These are phyloP conservation scores for Zosterops japonicus DNA, from an alignment of 2,113 vertebrate species.

Conservation along the genomic window DNA sequence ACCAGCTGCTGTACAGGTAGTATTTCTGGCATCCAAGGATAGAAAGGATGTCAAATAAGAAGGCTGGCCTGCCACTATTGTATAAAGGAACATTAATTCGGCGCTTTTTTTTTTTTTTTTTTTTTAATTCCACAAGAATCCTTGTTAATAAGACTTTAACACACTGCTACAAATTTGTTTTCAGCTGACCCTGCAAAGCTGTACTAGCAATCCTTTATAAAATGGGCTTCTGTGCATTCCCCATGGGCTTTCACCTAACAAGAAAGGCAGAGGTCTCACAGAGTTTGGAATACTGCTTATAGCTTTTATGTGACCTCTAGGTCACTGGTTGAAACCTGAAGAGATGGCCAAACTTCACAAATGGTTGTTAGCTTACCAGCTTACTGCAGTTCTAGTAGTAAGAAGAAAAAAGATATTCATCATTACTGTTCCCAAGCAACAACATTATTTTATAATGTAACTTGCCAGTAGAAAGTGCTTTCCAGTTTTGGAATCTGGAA, in stretches of 20 bases:
- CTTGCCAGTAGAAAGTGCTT: not conserved
- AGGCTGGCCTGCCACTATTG: not conserved
- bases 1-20: not conserved
- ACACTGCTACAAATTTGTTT: not conserved
- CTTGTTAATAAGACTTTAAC: not conserved
- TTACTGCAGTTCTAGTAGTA: not conserved
- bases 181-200: not conserved
- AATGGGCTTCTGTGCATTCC: not conserved
- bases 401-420: not conserved
- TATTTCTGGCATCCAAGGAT: not conserved
- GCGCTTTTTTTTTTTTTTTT: no score
- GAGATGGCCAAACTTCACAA: not conserved
- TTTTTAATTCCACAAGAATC: fast-evolving
- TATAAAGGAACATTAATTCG: not conserved
- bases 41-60: not conserved
- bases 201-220: not conserved
- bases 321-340: not conserved
- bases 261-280: not conserved
- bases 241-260: not conserved
- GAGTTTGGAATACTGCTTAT: not conserved
- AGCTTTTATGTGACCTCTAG: not conserved
- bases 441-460: not conserved
- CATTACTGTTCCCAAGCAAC: not conserved
- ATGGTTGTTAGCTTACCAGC: not conserved
- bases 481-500: not conserved